Evolutionary conservation across 2,888 invertebrate species (phyloP), one percentile per base, ranked within the genome.

Genomic region (Heteromurus nitidus): DNA sequence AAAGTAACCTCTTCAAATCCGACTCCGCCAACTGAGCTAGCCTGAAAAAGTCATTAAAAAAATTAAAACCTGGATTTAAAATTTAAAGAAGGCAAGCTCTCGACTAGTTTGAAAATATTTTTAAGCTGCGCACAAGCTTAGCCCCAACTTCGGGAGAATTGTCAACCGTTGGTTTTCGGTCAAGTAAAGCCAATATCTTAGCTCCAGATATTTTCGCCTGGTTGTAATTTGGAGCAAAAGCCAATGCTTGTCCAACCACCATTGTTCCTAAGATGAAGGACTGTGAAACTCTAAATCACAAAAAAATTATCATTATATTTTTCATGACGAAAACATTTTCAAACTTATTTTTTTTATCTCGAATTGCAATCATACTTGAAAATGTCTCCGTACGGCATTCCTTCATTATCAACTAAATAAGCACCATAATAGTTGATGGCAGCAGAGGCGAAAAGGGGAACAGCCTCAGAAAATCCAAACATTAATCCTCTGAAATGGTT

Each of bases 211-310:
- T 89, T 83, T 93, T 91, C 0, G 94, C 94, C 55, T 92, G 92
- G 84, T 68, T 92, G 86, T 94, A 93, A 89, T 94, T 94, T 0
- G 95, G 94, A 0, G 94, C 94, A 88, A 94, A 94, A 0, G 94
- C 94, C 24, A 94, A 89, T 0, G 94, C 93, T 88, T 94, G 94
- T 0, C 87, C 87, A 22, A 87, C 85, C 93, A 94, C 94, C 93
- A 94, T 94, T 0, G 94, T 92, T 1, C 94, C 94, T 87, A 94
- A 94, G 36, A 95, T 92, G 18, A 95, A 89, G 0, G 94, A 93
- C 88, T 95, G 94, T 0, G 94, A 93, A 2, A 94, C 94, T 88
- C 93, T 93, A 24, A 20, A 65, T 62, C 13, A 22, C 3, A 58
- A 24, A 7, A 58, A n/a, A 47, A 5, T 26, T 2, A 68, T 3